Conservation (phyloP, 2,797 vertebrate species). For the Dryobates pubescens region DNA sequence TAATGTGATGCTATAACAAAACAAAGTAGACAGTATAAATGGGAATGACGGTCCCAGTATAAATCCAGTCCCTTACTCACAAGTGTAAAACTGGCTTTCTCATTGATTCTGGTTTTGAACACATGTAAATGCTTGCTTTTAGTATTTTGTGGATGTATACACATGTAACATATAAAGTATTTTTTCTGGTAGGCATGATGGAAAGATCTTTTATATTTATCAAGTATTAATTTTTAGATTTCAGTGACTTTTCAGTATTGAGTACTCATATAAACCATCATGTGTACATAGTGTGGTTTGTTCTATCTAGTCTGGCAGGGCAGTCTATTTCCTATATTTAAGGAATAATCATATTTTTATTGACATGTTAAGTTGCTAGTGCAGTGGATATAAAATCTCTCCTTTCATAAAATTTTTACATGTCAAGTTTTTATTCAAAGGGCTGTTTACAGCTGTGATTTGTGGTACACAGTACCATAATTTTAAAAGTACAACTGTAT, state of each 20-base stretch:
- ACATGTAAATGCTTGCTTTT: neutral
- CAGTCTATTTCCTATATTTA: conserved; percentile 8
- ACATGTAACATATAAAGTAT: neutral
- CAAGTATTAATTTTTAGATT: neutral
- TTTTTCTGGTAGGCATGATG: neutral
- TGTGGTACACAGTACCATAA: neutral
- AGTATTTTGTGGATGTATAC: neutral
- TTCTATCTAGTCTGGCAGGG: neutral
- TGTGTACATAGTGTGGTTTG: neutral
- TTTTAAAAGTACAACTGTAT: neutral
- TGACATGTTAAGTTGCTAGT: conserved; percentile 6
- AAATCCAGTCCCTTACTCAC: neutral
- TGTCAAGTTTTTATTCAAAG: conserved; percentile 27
- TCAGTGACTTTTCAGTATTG: neutral
- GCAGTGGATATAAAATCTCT: too few species aligned
- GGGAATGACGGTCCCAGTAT: conserved; percentile 10
- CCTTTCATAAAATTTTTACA: too few species aligned
- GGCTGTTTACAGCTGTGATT: neutral
- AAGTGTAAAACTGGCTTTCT: neutral
- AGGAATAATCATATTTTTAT: conserved; percentile 24
- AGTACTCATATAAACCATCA: neutral
- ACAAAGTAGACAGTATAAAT: conserved; percentile 38
- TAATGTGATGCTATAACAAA: conserved; percentile 54
- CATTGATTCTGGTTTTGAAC: neutral
- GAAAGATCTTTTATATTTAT: neutral